phyloP scores from a whole-genome alignment of 2,888 invertebrate species.

The Bembecia ichneumoniformis region DNA sequence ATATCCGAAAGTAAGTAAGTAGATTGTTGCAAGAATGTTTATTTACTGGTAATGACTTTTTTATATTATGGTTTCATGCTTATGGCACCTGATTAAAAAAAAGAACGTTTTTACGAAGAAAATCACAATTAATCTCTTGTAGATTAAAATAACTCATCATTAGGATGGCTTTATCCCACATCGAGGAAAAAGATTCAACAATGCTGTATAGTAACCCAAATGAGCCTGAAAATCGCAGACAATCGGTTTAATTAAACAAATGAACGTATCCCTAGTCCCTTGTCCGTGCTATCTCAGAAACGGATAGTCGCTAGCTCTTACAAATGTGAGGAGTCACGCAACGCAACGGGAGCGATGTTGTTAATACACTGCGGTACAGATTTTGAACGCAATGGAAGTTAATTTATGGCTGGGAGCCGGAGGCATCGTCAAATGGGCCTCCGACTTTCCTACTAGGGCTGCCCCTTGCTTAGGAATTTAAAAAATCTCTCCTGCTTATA shows the following conservation, averaged over 20 bases:
- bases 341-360: conserved; percentile 13
- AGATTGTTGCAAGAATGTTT: too few relatives aligned
- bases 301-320: conserved; percentile 32
- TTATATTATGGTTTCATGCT: too few relatives aligned
- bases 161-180: too few relatives aligned
- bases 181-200: too few relatives aligned
- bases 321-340: conserved; percentile 65
- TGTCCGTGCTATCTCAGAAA: conserved; percentile 38
- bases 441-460: conserved; percentile 1
- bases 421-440: conserved; percentile 6
- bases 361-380: conserved; percentile 17
- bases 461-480: background rate
- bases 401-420: conserved; percentile 16
- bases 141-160: too few relatives aligned
- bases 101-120: too few relatives aligned
- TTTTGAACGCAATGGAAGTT: conserved; percentile 15
- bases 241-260: conserved; percentile 43
- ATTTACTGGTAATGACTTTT: too few relatives aligned
- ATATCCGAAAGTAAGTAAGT: too few relatives aligned
- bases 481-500: too few relatives aligned
- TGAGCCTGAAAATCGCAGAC: conserved; percentile 13
- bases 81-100: too few relatives aligned
- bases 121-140: too few relatives aligned
- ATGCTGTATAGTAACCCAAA: too few relatives aligned
- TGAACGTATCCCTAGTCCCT: conserved; percentile 26